Percentiles rank a stretch among this genome's conserved stretches.
phyloP scores from a whole-genome alignment of 2,888 invertebrate genomes.

The Sphinx pinastri region DNA sequence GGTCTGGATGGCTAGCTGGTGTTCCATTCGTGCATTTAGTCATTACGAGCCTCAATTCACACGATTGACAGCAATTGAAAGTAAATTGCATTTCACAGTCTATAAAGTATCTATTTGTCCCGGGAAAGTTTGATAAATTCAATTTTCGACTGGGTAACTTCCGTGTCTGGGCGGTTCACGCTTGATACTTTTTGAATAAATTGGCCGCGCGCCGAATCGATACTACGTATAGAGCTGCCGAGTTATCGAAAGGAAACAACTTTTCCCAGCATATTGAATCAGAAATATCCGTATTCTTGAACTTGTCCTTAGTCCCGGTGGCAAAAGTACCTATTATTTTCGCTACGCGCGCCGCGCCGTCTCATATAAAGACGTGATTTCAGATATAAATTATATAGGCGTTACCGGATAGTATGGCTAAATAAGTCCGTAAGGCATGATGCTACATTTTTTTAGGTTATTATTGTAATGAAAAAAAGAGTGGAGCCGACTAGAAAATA shows the following conservation, averaged over 20 bases:
- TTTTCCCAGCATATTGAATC: slow-evolving; percentile 56
- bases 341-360: slow-evolving; percentile 26
- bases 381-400: no score
- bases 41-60: slow-evolving; percentile 57
- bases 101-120: slow-evolving; percentile 79
- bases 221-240: slow-evolving; percentile 60
- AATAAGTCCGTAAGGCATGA: no score
- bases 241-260: slow-evolving; percentile 53
- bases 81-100: slow-evolving; percentile 79
- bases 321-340: slow-evolving; percentile 45
- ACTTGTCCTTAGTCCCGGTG: slow-evolving; percentile 49
- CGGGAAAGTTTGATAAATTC: slow-evolving; percentile 80
- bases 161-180: slow-evolving; percentile 73
- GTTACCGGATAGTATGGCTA: neutral
- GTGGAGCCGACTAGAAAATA: no score
- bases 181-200: slow-evolving; percentile 80
- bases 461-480: no score
- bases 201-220: slow-evolving; percentile 69
- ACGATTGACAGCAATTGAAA: slow-evolving; percentile 72
- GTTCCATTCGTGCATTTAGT: slow-evolving; percentile 46
- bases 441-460: no score
- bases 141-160: slow-evolving; percentile 78
- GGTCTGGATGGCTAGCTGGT: neutral
- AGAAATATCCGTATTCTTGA: slow-evolving; percentile 55
- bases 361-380: no score